These are phyloP conservation scores for Eupithecia pulchellata DNA, from an alignment of 2,888 invertebrate genomes.

Conservation along the genomic window DNA sequence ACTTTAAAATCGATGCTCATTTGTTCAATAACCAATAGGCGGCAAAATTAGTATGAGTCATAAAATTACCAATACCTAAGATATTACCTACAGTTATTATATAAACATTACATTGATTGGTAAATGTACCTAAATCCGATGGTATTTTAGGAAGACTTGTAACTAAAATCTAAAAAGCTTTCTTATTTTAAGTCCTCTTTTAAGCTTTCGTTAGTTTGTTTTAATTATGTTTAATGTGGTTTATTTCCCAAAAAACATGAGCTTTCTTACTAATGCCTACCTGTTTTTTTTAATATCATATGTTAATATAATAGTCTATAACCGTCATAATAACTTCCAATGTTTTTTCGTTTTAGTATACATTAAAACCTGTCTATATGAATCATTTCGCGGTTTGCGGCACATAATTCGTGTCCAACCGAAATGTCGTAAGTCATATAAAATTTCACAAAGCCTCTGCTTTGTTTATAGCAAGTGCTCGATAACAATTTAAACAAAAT, in stretches of 20 bases:
- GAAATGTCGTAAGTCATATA: slow-evolving; percentile 60
- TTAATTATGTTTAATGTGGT: too few relatives aligned
- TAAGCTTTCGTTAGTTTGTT: background rate
- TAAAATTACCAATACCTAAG: too few relatives aligned
- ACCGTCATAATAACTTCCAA: background rate
- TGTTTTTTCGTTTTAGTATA: background rate
- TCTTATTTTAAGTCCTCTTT: background rate
- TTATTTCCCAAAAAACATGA: too few relatives aligned
- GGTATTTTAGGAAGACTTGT: too few relatives aligned
- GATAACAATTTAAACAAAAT: background rate
- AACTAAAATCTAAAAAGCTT: too few relatives aligned
- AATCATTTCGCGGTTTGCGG: slow-evolving; percentile 47
- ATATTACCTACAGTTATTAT: too few relatives aligned
- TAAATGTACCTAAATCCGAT: too few relatives aligned
- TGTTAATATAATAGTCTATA: background rate
- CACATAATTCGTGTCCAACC: slow-evolving; percentile 49
- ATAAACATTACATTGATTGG: too few relatives aligned
- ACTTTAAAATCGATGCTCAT: background rate
- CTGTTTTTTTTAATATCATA: background rate
- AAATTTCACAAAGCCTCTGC: slow-evolving; percentile 47
- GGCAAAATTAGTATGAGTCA: too few relatives aligned
- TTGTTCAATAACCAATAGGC: too few relatives aligned
- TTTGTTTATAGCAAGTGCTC: slow-evolving; percentile 49
- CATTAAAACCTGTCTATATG: slow-evolving; percentile 47
- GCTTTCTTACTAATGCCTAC: too few relatives aligned